Evolutionary conservation across 2,113 vertebrate genomes (phyloP).

Genomic region (Mugil cephalus): DNA sequence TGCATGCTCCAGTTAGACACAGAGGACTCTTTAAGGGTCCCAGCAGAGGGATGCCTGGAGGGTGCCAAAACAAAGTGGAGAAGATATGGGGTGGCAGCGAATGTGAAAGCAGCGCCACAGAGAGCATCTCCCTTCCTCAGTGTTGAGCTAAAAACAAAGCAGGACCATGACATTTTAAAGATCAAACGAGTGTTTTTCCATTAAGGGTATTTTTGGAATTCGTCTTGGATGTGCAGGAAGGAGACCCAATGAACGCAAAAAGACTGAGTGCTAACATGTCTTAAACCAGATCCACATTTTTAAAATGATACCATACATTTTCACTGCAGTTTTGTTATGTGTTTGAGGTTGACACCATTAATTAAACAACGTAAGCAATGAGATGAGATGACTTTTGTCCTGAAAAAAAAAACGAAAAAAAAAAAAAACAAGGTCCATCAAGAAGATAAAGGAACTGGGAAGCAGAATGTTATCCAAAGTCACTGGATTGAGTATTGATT

Average conservation of each 20-base stretch:
- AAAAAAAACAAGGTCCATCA: no score
- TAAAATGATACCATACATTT: no score
- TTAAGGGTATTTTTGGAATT: not conserved
- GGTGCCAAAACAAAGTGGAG: slow-evolving; percentile 23
- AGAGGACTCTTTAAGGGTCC: slow-evolving; percentile 66
- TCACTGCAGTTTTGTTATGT: no score
- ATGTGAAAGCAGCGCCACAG: slow-evolving; percentile 39
- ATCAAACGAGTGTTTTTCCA: not conserved
- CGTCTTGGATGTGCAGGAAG: not conserved
- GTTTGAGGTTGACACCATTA: no score
- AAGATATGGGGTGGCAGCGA: slow-evolving; percentile 36
- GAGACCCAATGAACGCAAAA: not conserved
- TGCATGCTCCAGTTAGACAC: slow-evolving; percentile 56
- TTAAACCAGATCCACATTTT: no score
- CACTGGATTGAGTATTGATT: no score
- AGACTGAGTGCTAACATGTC: not conserved
- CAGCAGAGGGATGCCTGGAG: slow-evolving; percentile 39
- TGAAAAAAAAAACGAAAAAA: no score
- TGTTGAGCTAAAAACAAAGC: slow-evolving; percentile 7
- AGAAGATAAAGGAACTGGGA: no score
- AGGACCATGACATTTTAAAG: slow-evolving; percentile 1
- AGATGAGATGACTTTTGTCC: no score
- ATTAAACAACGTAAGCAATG: no score
- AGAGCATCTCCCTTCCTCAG: not conserved
- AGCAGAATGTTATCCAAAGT: no score